phyloP scores from a whole-genome alignment of 2,113 vertebrate genomes.

The Poicephalus meyeri region DNA sequence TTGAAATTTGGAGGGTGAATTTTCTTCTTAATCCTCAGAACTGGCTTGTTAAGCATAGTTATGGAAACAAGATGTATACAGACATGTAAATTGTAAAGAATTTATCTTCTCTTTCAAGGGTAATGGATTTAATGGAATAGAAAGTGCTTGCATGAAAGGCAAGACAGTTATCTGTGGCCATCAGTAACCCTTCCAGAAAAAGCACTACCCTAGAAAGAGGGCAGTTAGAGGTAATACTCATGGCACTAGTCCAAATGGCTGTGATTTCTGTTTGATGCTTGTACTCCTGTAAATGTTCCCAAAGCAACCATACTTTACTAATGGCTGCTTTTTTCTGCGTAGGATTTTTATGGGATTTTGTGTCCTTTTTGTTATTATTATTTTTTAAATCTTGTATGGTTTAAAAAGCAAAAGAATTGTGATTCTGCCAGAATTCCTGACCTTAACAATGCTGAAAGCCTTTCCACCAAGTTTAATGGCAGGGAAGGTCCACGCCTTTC shows the following conservation, averaged over 20 bases:
- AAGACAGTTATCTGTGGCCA: background rate
- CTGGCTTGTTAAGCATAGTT: background rate
- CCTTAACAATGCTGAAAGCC: background rate
- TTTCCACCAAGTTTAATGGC: background rate
- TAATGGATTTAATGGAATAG: background rate
- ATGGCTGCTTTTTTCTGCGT: background rate
- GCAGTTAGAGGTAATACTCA: background rate
- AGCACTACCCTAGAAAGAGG: background rate
- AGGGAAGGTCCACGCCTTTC: constrained; percentile 6
- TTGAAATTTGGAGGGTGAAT: background rate
- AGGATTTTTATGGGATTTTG: background rate
- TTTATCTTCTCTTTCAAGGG: background rate
- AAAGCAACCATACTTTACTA: background rate
- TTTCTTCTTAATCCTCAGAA: background rate
- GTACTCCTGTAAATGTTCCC: background rate
- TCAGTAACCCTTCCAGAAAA: background rate
- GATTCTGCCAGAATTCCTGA: background rate
- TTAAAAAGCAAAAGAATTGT: background rate
- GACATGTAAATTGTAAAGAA: background rate
- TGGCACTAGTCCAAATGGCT: background rate
- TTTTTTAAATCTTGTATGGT: background rate
- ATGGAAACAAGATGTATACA: background rate
- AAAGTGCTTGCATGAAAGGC: background rate
- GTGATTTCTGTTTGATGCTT: background rate
- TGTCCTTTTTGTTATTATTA: background rate